Conservation (phyloP, 2,888 invertebrate genomes). For the Epinotia bilunana region DNA sequence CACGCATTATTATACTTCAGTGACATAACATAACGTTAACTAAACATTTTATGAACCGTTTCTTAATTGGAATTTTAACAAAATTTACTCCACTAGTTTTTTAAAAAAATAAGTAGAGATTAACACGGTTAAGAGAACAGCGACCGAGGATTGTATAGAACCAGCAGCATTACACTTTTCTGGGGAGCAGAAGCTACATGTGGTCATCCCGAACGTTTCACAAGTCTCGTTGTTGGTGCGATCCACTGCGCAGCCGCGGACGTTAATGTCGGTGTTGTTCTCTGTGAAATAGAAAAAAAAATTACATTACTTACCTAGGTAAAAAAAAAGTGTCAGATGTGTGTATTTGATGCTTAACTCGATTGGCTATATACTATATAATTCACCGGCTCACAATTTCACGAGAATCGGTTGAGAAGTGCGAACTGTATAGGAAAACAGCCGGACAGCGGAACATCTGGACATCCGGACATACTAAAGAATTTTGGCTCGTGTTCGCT, state of each 20-base stretch:
- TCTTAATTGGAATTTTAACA: not conserved
- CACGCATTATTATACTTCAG: no score
- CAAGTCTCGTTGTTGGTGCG: conserved; percentile 47
- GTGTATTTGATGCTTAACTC: no score
- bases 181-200: conserved; percentile 51
- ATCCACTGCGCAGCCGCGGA: conserved; percentile 46
- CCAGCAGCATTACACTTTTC: conserved; percentile 55
- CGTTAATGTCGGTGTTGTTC: conserved; percentile 45
- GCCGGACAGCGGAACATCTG: no score
- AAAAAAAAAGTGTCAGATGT: no score
- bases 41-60: not conserved
- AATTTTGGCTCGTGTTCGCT: no score
- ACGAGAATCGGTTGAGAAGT: no score
- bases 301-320: not conserved
- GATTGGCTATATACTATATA: no score
- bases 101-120: conserved; percentile 10
- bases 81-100: not conserved
- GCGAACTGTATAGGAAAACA: no score
- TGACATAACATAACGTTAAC: not conserved
- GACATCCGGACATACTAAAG: no score
- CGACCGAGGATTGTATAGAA: conserved; percentile 45
- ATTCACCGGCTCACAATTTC: no score
- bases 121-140: not conserved
- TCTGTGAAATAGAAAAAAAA: conserved; percentile 45
- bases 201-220: conserved; percentile 22